Percentiles rank a stretch among this genome's conserved stretches.
phyloP scores from a whole-genome alignment of 37 sponge, comb jelly and placozoan genomes.

The Crambe crambe region DNA sequence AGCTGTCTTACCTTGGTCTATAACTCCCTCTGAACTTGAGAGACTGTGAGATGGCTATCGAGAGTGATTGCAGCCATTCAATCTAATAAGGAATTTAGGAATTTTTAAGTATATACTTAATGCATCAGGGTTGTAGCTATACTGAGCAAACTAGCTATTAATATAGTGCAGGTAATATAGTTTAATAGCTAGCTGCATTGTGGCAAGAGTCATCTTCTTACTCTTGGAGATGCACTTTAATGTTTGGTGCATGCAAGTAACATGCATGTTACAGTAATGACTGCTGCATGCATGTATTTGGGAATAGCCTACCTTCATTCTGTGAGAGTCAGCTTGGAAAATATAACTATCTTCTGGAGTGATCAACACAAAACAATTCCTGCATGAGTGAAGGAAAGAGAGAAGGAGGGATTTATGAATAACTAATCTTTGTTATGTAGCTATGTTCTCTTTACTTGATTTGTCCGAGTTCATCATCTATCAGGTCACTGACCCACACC shows the following conservation, averaged over 20 bases:
- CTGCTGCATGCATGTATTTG: too few species aligned
- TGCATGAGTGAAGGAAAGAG: neutral
- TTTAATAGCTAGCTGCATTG: too few species aligned
- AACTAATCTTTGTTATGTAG: neutral
- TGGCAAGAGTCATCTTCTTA: too few species aligned
- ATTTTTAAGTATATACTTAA: neutral
- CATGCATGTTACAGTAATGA: too few species aligned
- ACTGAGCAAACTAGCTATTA: neutral
- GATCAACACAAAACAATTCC: conserved; percentile 37
- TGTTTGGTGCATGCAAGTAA: too few species aligned
- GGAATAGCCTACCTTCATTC: conserved; percentile 40
- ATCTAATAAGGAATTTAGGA: conserved; percentile 22
- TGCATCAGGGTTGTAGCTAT: neutral
- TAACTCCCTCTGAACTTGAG: conserved; percentile 46
- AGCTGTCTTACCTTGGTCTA: conserved; percentile 50
- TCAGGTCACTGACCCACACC: conserved; percentile 38
- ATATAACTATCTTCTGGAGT: conserved; percentile 48
- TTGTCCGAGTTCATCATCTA: conserved; percentile 20
- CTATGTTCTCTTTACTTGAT: conserved; percentile 18
- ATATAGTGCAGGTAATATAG: too few species aligned
- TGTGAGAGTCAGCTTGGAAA: conserved; percentile 31
- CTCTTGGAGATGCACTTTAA: too few species aligned
- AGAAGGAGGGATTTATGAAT: neutral
- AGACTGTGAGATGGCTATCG: conserved; percentile 37
- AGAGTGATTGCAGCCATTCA: conserved; percentile 49